Evolutionary conservation across 2,113 vertebrate genomes (phyloP).

Genomic region (human (Homo sapiens)): DNA sequence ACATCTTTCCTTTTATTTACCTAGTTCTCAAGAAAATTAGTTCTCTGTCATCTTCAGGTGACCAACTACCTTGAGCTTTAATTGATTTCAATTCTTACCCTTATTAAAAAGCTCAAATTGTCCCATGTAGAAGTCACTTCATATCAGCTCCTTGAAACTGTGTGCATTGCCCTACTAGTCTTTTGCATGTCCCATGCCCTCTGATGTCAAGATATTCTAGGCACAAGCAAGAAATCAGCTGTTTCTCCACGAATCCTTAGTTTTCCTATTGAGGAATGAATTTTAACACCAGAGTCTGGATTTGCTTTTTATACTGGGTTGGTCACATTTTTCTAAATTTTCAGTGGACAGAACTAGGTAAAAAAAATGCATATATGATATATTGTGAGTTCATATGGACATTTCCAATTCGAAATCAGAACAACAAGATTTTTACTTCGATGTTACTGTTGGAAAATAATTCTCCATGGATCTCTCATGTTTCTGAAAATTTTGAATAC

Average conservation of each 20-base stretch:
- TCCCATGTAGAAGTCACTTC: not conserved
- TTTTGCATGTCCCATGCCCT: not conserved
- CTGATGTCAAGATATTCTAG: not conserved
- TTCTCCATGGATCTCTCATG: not conserved
- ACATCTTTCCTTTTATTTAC: not conserved
- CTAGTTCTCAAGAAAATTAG: conserved; percentile 18
- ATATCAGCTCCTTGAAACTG: not conserved
- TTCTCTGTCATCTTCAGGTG: not conserved
- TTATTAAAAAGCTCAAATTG: not conserved
- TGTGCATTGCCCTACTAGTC: not conserved
- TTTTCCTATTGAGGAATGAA: not conserved
- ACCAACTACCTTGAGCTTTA: not conserved
- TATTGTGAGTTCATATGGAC: not conserved
- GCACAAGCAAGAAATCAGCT: not conserved
- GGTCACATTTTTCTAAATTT: not conserved
- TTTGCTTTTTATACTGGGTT: not conserved
- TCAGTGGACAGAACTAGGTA: not conserved
- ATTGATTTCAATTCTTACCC: not conserved
- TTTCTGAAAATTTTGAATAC: conserved; percentile 25
- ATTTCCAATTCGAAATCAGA: not conserved
- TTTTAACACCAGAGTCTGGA: not conserved
- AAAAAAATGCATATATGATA: not conserved
- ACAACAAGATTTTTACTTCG: not conserved
- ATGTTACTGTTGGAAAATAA: not conserved
- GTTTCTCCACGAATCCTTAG: not conserved